phyloP scores from a whole-genome alignment of 2,797 vertebrate species.

The Chrysocyon brachyurus region DNA sequence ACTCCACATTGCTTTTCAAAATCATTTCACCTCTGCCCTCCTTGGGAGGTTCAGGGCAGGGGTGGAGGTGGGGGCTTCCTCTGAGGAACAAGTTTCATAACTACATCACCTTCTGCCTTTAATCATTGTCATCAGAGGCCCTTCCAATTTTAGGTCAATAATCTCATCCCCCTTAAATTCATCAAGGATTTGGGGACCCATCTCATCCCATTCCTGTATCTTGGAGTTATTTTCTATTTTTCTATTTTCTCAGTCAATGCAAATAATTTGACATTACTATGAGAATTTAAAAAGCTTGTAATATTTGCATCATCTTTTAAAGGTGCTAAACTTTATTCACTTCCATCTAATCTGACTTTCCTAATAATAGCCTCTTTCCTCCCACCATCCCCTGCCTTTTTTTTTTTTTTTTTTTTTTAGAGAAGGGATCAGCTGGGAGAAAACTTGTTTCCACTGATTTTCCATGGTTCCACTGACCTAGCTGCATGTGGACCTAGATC shows the following conservation, averaged over 20 bases:
- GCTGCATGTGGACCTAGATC: background rate
- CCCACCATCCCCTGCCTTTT: background rate
- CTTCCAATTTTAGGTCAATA: background rate
- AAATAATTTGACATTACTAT: background rate
- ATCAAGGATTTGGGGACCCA: background rate
- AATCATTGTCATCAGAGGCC: background rate
- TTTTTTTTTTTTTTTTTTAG: background rate
- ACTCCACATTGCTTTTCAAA: background rate
- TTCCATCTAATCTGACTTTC: background rate
- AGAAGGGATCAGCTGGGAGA: background rate
- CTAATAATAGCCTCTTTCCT: background rate
- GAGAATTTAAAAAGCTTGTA: background rate
- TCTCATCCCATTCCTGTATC: background rate
- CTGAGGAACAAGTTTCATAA: background rate
- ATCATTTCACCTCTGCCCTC: background rate
- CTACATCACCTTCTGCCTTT: background rate
- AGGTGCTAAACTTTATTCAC: background rate
- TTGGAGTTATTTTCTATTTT: constrained; percentile 48
- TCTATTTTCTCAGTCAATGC: background rate
- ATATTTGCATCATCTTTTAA: background rate
- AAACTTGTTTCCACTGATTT: background rate
- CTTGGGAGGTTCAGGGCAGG: background rate
- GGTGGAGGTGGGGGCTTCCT: rapidly evolving
- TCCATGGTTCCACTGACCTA: background rate
- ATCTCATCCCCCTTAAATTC: background rate